Evolutionary conservation across 2,113 vertebrate genomes (phyloP).

Genomic region (Oncorhynchus nerka): DNA sequence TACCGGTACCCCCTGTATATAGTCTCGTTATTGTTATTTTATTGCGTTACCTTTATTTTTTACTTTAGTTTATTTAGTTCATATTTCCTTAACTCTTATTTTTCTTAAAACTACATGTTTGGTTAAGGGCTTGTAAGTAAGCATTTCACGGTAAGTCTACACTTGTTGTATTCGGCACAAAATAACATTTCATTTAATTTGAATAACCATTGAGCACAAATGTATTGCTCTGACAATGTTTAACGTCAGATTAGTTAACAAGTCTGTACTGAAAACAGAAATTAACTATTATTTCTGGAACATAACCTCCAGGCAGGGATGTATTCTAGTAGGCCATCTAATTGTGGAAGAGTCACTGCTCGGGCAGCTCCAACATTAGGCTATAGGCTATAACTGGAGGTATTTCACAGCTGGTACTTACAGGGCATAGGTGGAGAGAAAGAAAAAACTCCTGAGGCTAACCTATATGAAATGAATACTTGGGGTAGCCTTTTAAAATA

Average conservation of each 20-base stretch:
- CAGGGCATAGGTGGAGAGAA: background rate
- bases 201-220: background rate
- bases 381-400: background rate
- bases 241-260: background rate
- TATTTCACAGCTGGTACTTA: background rate
- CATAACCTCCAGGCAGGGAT: background rate
- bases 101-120: too few relatives aligned
- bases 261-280: conserved; percentile 1
- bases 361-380: background rate
- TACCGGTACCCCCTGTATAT: too few relatives aligned
- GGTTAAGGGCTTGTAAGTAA: too few relatives aligned
- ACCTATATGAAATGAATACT: background rate
- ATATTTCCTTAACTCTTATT: too few relatives aligned
- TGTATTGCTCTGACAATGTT: background rate
- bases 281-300: conserved; percentile 6
- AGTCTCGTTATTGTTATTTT: too few relatives aligned
- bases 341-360: background rate
- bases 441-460: background rate
- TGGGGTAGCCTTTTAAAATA: conserved; percentile 2
- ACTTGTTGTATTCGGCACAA: too few relatives aligned
- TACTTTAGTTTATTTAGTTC: too few relatives aligned
- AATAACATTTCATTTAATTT: too few relatives aligned
- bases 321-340: conserved; percentile 8
- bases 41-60: too few relatives aligned
- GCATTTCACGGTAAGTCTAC: too few relatives aligned